Evolutionary conservation across 2,797 vertebrate species (phyloP), one percentile per base, ranked within the genome.

Genomic region (Peromyscus nudipes): DNA sequence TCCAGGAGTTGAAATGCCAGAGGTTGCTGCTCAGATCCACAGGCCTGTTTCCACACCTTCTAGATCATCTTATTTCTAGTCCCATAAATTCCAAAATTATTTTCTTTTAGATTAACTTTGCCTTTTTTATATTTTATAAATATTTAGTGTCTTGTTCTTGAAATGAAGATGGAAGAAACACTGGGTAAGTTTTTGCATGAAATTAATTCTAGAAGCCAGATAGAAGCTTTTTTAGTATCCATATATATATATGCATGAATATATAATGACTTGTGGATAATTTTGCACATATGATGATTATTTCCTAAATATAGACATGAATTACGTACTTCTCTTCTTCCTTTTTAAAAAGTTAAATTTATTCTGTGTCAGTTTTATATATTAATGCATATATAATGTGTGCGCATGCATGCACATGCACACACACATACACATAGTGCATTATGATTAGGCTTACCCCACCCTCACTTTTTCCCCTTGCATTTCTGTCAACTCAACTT

Each of bases 81-180:
- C 67, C 55, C 29, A 90, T 6, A 43, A 49, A 71, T 37, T 71
- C 34, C 23, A 27, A 69, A 14, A 10, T 40, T 23, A 17, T 46
- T n/a, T 67, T 65, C 19, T 91, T 19, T 29, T 37, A 49, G 5
- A 2, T 85, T 34, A 85, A 17, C 9, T 57, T 90, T 84, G 7
- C 55, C 37, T 60, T 60, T 91, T 46, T 60, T 21, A 77, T 43
- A 67, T 29, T 76, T 89, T 90, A 43, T 57, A 84, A 77, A 46
- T 49, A 94, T 83, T 90, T 94, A 84, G 43, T 37, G 81, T 11
- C n/a, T 49, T 85, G 43, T 21, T 77, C 65, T 57, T 91, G 40
- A 57, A 84, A 52, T 77, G 14, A 67, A 79, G 37, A 27, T 14
- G 31, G 31, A 86, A 57, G 43, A 77, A 79, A n/a, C 6, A 55